phyloP scores from a whole-genome alignment of 2,888 invertebrate species.

The Pseudeuparius sepicola region DNA sequence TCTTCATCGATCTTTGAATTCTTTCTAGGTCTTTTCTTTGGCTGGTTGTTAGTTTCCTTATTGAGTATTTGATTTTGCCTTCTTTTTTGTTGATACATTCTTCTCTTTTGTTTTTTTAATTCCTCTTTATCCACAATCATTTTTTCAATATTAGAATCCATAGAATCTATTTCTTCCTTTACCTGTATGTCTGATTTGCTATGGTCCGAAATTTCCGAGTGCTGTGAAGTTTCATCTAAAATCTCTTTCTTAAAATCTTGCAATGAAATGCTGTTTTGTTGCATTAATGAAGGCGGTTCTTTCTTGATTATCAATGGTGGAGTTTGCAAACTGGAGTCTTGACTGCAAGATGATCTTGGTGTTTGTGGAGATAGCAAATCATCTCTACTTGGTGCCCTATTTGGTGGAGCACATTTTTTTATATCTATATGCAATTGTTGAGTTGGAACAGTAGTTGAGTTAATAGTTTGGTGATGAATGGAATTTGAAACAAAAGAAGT shows the following conservation, averaged over 20 bases:
- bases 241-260: slow-evolving; percentile 64
- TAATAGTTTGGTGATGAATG: slow-evolving; percentile 26
- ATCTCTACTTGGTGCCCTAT: slow-evolving; percentile 40
- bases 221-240: slow-evolving; percentile 58
- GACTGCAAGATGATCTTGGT: slow-evolving; percentile 36
- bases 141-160: slow-evolving; percentile 35
- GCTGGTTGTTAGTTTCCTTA: slow-evolving; percentile 57
- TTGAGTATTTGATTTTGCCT: slow-evolving; percentile 59
- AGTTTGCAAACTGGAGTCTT: slow-evolving; percentile 38
- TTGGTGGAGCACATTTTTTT: slow-evolving; percentile 40
- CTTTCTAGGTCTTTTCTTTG: slow-evolving; percentile 76
- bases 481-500: slow-evolving; percentile 49
- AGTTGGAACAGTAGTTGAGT: slow-evolving; percentile 41
- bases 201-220: slow-evolving; percentile 52
- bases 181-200: slow-evolving; percentile 46
- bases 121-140: slow-evolving; percentile 35
- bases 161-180: slow-evolving; percentile 51
- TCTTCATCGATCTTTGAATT: slow-evolving; percentile 81
- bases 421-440: slow-evolving; percentile 38
- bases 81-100: slow-evolving; percentile 75
- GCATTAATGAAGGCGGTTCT: slow-evolving; percentile 40
- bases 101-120: slow-evolving; percentile 59
- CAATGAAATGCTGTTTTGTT: slow-evolving; percentile 41
- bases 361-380: slow-evolving; percentile 38
- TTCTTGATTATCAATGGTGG: slow-evolving; percentile 44